Base-by-base conservation (phyloP, 1,140 invertebrate species). In the Drosophila kurseongensis region DNA sequence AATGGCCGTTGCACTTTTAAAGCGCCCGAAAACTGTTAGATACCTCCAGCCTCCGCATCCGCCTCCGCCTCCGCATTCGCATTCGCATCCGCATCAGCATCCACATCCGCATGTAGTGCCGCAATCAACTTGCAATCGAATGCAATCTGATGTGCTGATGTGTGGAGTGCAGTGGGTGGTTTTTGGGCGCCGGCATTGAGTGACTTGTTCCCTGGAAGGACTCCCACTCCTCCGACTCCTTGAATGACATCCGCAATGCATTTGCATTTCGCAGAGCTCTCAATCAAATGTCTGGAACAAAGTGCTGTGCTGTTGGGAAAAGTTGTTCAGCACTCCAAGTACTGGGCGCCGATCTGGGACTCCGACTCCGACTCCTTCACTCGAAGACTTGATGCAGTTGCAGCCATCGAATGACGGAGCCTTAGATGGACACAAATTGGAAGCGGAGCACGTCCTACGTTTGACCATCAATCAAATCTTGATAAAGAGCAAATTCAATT, bases 401-500 rank as follows among this genome's bases (percentile, higher is more conserved):
- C 32, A 40, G 32, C 1, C 4, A 10, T 9, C 29, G 16, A 42
- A 29, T 4, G 23, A 32, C 13, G 42, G 10, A 27, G 45, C 35
- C 60, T 40, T 80, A 44, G 63, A 56, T 38, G 75, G 41, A 69
- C 69, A 77, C 61, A 74, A 65, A 52, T 63, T 56, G 48, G 67
- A 57, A 45, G 63, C 63, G 41, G 45, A 52, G 62, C 59, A 71
- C 32, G 67, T 75, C 50, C 54, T 41, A 38, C 65, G 51, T 44
- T 72, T 38, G 32, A 36, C 50, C 67, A 88, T 86, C 83, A 86
- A 88, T 86, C 83, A 88, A 82, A 89, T 89, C 48, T 76, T 51
- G 84, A 83, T 89, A 88, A 83, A 76, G 40, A 71, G 71, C 52
- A 83, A 88, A 88, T 89, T 89, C 83, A 79, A 88, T 89, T 88